Conservation (phyloP, 2,888 invertebrate species). For the Drepanosiphum platanoidis region DNA sequence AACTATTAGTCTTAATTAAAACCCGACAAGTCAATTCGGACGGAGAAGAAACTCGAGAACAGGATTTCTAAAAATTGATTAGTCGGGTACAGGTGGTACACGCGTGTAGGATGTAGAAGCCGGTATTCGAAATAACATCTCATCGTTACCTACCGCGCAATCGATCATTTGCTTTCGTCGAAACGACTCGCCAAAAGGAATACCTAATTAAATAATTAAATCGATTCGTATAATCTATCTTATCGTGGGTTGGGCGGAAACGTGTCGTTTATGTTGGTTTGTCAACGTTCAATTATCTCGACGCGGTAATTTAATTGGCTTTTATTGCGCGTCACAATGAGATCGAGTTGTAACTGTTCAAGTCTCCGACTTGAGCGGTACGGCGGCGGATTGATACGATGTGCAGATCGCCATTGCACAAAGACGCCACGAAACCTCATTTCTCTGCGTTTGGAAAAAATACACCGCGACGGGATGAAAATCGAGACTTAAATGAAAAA, state of each 20-base stretch:
- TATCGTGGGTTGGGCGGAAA: background rate
- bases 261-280: background rate
- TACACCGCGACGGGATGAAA: too few species aligned
- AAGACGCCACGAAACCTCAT: background rate
- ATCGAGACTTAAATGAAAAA: too few species aligned
- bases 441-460: background rate
- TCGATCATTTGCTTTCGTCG: background rate
- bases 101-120: too few species aligned
- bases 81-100: too few species aligned
- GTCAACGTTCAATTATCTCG: background rate
- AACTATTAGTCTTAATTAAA: too few species aligned
- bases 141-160: background rate
- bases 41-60: too few species aligned
- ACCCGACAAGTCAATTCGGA: too few species aligned
- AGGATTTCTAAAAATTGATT: too few species aligned
- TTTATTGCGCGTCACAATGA: background rate
- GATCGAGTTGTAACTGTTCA: constrained; percentile 27
- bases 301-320: background rate
- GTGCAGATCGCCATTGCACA: background rate
- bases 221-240: background rate
- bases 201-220: background rate
- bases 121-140: too few species aligned
- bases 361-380: background rate
- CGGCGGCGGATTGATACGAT: background rate
- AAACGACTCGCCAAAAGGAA: background rate